Base-by-base conservation (phyloP, 2,797 vertebrate species). In the Argyrosomus regius region DNA sequence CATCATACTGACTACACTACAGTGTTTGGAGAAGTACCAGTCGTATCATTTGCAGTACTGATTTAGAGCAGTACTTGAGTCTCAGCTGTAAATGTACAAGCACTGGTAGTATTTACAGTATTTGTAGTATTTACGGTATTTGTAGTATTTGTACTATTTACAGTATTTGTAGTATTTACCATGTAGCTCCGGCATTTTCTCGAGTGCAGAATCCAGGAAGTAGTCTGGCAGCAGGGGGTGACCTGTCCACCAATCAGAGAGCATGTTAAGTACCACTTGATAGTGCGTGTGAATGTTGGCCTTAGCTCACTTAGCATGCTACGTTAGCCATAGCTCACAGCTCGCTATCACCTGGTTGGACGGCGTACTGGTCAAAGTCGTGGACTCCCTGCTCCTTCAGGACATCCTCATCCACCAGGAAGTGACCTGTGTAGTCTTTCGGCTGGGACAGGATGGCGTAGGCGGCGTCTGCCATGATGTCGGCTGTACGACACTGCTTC, bases 381-480 rank as follows among this genome's bases (percentile, higher is more conserved):
- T 86, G 87, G 80, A 99, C 81, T 52, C 98, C 98, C 78, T 97
- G 95, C 86, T 94, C 91, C 86, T 81, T 96, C 75, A 99, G 94
- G 56, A 99, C 54, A 64, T 96, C 95, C 84, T 99, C 98, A 75
- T 99, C 98, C 82, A 99, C 96, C 86, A 96, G 20, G 68, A 99
- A 99, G 82, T 97, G 96, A 43, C 98, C 98, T 0, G 97, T 99
- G 90, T 95, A 98, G 85, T 82, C 95, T 87, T 93, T 96, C 0
- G 96, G 95, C 67, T 93, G 95, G 78, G 94, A 94, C 79, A 99
- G 94, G 91, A 99, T 90, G 79, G 95, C 94, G 24, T 99, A 99
- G 0, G 98, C 98, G 12, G 98, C 98, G 63, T 99, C 98, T 1
- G 98, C 97, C 59, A 99, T 94, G 81, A 99, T 99, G 73, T 99